A percentile compares a stretch with the other conserved stretches of the same genome.
These are phyloP conservation scores for Sapayoa aenigma DNA, from an alignment of 2,113 vertebrate species.

Conservation along the genomic window DNA sequence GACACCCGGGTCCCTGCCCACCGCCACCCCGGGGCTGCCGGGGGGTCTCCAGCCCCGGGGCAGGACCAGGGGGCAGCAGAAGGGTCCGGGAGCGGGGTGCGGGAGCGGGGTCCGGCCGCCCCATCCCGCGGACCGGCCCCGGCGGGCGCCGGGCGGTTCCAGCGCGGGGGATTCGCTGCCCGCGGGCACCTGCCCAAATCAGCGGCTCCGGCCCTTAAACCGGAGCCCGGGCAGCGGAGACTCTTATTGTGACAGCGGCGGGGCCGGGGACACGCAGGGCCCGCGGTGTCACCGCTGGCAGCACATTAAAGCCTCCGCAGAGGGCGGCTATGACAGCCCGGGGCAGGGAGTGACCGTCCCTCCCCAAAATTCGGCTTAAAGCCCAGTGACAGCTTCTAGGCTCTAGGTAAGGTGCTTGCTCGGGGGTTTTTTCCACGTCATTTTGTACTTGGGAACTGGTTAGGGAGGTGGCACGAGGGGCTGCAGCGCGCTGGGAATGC, in stretches of 20 bases:
- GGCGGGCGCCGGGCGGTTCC: not conserved
- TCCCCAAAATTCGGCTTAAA: slow-evolving; percentile 25
- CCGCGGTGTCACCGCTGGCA: slow-evolving; percentile 72
- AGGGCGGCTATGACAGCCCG: slow-evolving; percentile 46
- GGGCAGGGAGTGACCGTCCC: slow-evolving; percentile 29
- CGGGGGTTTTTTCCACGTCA: not conserved
- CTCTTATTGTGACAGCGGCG: slow-evolving; percentile 76
- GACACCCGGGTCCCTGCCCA: not conserved
- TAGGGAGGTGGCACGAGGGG: not conserved
- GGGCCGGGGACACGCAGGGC: slow-evolving; percentile 38
- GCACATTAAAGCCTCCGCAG: slow-evolving; percentile 67
- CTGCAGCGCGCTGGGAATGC: accelerated
- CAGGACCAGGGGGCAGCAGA: too few relatives aligned
- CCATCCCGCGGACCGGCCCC: not conserved
- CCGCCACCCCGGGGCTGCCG: not conserved
- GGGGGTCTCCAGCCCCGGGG: not conserved
- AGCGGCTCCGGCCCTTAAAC: not conserved
- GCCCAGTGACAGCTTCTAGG: slow-evolving; percentile 35
- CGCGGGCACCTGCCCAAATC: not conserved
- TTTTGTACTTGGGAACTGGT: not conserved
- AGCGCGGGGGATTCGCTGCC: not conserved
- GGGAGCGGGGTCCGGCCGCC: not conserved
- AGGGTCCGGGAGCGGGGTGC: not conserved
- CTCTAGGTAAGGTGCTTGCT: slow-evolving; percentile 60
- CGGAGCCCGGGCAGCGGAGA: not conserved